phyloP scores from a whole-genome alignment of 2,797 vertebrate species.

The Anomalospiza imberbis region DNA sequence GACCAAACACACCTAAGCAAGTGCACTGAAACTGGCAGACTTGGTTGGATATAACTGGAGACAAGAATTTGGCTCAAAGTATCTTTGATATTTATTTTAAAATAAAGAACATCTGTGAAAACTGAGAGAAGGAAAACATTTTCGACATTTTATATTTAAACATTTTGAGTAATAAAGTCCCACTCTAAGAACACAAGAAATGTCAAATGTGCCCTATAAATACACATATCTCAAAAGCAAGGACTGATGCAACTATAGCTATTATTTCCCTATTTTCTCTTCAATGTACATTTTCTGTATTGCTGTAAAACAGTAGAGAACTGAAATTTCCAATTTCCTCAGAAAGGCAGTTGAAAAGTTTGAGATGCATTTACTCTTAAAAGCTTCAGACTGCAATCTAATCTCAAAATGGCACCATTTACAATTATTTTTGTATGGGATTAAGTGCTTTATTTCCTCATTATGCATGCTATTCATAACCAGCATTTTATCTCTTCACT shows the following conservation, averaged over 20 bases:
- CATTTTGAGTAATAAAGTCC: conserved; percentile 53
- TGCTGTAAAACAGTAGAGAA: neutral
- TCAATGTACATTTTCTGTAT: neutral
- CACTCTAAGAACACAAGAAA: conserved; percentile 32
- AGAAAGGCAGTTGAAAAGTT: neutral
- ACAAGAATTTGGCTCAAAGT: conserved; percentile 35
- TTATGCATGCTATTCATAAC: neutral
- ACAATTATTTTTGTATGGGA: neutral
- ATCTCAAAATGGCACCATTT: neutral
- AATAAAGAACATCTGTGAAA: conserved; percentile 53
- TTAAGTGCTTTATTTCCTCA: neutral
- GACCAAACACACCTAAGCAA: neutral
- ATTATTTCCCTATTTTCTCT: neutral
- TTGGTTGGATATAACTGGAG: neutral
- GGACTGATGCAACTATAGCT: neutral
- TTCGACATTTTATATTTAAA: conserved; percentile 39
- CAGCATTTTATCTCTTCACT: neutral
- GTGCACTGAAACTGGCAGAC: neutral
- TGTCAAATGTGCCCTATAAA: conserved; percentile 2
- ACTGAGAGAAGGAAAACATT: conserved; percentile 34
- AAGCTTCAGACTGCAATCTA: neutral
- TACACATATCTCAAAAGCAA: neutral
- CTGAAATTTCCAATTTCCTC: neutral
- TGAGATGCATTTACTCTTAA: neutral
- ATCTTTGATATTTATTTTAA: conserved; percentile 53